Base-by-base conservation (phyloP, 2,113 vertebrate genomes). In the Pachyramphus minor region DNA sequence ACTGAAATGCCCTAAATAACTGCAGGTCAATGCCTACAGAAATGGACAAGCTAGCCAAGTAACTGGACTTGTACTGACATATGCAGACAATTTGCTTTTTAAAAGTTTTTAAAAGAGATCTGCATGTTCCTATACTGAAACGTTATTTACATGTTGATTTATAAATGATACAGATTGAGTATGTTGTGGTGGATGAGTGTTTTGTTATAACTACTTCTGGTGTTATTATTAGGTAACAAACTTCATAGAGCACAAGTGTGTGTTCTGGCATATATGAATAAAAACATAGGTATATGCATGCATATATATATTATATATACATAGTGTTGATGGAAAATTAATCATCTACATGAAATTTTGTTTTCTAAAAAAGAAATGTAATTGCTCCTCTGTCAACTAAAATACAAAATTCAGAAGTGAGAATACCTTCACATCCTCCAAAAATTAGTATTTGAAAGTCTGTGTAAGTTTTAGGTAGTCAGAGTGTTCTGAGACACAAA, bases 371-470 rank as follows among this genome's bases (percentile, higher is more conserved):
- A 95, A 62, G 49, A 87, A 87, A 81, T 67, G 30, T 41, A 81
- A 28, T 96, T 89, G 56, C 56, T 96, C 75, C 79, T 96, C 94
- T 97, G 56, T 93, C 94, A 96, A 79, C 80, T 93, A 63, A 62
- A 94, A 89, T 71, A 74, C 47, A 93, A 78, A 84, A 84, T 19
- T 11, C 4, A 49, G 92, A 93, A 80, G 8, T 50, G 20, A 64
- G 37, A 84, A 45, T 81, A 81, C 84, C 55, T 85, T 95, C 31
- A 77, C 60, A 59, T 47, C 45, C 47, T 93, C 35, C 27, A 56
- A 75, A 88, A 88, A 79, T 31, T 89, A 93, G 33, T 72, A 53
- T 72, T 78, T 85, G 69, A 85, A 96, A 96, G 37, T 64, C 22
- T 93, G 3, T 58, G 28, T 53, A 87, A 60, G 24, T 71, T 82